Evolutionary conservation across 2,113 vertebrate species (phyloP).

Genomic region (Platichthys flesus): DNA sequence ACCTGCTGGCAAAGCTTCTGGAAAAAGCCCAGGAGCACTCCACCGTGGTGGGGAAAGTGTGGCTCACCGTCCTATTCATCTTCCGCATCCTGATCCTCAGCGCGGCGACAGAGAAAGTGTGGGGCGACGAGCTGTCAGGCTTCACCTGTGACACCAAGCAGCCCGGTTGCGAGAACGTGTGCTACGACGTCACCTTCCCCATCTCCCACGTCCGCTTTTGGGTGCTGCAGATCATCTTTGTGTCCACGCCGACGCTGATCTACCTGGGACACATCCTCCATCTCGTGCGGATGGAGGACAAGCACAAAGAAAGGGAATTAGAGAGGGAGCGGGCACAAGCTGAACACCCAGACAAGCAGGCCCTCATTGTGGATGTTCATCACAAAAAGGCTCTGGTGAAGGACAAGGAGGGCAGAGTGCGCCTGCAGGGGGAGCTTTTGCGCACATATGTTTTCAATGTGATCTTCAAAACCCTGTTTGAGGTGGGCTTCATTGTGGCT

Average conservation of each 20-base stretch:
- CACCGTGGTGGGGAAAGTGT: constrained; percentile 88
- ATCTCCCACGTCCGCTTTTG: constrained; percentile 92
- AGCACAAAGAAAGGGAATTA: constrained; percentile 72
- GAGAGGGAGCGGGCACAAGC: constrained; percentile 21
- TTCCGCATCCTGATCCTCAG: constrained; percentile 90
- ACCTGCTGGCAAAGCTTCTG: constrained; percentile 87
- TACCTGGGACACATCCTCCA: constrained; percentile 90
- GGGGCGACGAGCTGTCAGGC: constrained; percentile 88
- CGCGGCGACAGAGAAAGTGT: constrained; percentile 86
- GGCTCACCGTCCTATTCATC: constrained; percentile 89
- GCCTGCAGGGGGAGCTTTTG: constrained; percentile 83
- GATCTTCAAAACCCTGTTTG: constrained; percentile 87
- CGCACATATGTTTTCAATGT: constrained; percentile 88
- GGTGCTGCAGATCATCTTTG: constrained; percentile 92
- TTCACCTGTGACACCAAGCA: constrained; percentile 91
- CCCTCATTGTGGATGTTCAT: constrained; percentile 55
- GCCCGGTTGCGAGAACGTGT: constrained; percentile 89
- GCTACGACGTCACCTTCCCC: constrained; percentile 90
- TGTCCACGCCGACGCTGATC: constrained; percentile 88
- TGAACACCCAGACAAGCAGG: constrained; percentile 44
- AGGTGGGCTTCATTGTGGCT: constrained; percentile 88
- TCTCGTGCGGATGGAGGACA: constrained; percentile 87
- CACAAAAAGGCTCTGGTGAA: constrained; percentile 56
- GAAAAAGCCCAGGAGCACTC: constrained; percentile 90
- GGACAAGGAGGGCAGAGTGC: constrained; percentile 76